A percentile compares a stretch with the other conserved stretches of the same genome.
phyloP scores from a whole-genome alignment of 2,797 vertebrate genomes.

The Acanthurus lineatus region DNA sequence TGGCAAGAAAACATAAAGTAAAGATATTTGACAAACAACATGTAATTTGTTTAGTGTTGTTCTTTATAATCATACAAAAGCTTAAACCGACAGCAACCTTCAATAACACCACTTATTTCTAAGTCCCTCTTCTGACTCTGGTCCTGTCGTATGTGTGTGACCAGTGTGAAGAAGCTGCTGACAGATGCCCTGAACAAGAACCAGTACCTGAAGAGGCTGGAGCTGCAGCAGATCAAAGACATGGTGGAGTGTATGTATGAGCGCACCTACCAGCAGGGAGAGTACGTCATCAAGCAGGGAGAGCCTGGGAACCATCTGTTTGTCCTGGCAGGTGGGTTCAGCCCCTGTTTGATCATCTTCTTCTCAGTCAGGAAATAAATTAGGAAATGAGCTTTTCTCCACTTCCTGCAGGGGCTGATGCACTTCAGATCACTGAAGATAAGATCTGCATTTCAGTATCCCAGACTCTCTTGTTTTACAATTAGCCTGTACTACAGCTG shows the following conservation, averaged over 20 bases:
- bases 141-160: not conserved
- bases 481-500: too few species aligned
- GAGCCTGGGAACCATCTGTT: constrained; percentile 94
- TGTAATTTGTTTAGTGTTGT: not conserved
- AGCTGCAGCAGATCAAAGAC: constrained; percentile 92
- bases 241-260: constrained; percentile 98
- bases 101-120: not conserved
- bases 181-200: constrained; percentile 92
- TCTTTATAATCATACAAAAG: not conserved
- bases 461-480: too few species aligned
- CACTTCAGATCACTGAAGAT: too few species aligned
- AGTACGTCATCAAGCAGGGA: constrained; percentile 91
- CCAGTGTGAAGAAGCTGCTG: constrained; percentile 93
- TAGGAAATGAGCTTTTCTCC: not conserved
- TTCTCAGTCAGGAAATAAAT: not conserved
- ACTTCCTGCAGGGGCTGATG: not conserved
- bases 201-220: constrained; percentile 93
- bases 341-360: not conserved
- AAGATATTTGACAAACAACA: not conserved
- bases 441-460: not conserved
- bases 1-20: not conserved
- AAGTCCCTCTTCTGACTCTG: not conserved
- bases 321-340: constrained; percentile 90
- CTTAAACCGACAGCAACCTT: not conserved
- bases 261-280: constrained; percentile 90